A percentile compares a stretch with the other conserved stretches of the same genome.
phyloP scores from a whole-genome alignment of 1,140 invertebrate genomes.

The Calliopsis andreniformis region DNA sequence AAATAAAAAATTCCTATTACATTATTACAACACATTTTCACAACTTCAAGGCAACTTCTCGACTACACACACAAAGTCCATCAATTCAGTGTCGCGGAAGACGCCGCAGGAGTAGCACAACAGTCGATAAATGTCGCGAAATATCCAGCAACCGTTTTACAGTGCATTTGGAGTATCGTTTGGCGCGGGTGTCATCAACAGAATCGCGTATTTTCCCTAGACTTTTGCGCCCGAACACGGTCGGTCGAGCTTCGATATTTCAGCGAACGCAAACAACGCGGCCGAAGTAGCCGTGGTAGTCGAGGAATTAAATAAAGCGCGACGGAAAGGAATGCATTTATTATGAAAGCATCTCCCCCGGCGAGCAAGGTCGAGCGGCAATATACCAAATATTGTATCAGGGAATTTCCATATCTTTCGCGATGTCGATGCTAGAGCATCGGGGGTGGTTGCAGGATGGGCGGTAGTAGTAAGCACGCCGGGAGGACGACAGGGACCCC shows the following conservation, averaged over 20 bases:
- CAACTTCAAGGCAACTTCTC: no score
- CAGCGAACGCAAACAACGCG: not conserved
- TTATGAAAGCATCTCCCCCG: constrained; percentile 24
- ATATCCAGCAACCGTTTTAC: not conserved
- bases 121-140: not conserved
- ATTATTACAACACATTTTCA: no score
- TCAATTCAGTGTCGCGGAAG: no score
- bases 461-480: constrained; percentile 58
- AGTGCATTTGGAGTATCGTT: not conserved
- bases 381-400: constrained; percentile 40
- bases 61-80: no score
- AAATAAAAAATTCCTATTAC: no score
- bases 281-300: constrained; percentile 8
- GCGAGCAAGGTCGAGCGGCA: constrained; percentile 1
- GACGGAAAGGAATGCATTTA: constrained; percentile 28
- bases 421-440: constrained; percentile 29
- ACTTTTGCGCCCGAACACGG: not conserved
- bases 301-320: constrained; percentile 32
- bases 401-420: constrained; percentile 48
- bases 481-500: constrained; percentile 59
- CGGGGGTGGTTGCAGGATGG: constrained; percentile 57
- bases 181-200: no score
- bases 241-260: not conserved
- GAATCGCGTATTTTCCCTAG: constrained; percentile 1
- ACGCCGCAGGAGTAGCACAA: not conserved